Conservation (phyloP, 2,113 vertebrate genomes). For the Lathamus discolor region DNA sequence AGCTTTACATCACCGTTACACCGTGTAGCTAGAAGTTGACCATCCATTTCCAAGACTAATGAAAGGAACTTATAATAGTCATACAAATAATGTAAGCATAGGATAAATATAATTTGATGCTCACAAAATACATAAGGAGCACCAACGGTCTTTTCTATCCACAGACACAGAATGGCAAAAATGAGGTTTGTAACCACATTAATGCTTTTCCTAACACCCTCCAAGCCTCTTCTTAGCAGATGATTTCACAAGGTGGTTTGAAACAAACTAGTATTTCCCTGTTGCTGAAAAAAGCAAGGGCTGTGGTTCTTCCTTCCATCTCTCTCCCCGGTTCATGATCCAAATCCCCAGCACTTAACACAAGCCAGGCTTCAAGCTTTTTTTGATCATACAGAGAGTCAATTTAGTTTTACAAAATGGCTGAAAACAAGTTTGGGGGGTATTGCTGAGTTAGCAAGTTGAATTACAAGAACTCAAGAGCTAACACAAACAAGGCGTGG, state of each 20-base stretch:
- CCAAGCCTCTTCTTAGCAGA: not conserved
- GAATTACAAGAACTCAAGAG: not conserved
- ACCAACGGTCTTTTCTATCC: not conserved
- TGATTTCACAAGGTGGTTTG: not conserved
- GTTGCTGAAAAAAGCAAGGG: not conserved
- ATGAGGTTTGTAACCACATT: not conserved
- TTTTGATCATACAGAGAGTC: not conserved
- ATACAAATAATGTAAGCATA: not conserved
- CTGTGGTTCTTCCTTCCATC: not conserved
- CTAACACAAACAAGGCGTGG: not conserved
- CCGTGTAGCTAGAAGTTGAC: not conserved
- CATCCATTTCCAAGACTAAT: not conserved
- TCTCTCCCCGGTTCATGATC: not conserved
- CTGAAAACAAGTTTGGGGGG: not conserved
- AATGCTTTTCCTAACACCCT: not conserved
- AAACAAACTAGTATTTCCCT: not conserved
- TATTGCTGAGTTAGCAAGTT: not conserved
- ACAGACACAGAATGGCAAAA: not conserved
- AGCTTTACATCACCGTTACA: accelerated
- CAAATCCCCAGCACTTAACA: not conserved
- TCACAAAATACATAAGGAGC: not conserved
- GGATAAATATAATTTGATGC: not conserved
- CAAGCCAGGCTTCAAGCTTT: not conserved
- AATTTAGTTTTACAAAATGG: not conserved
- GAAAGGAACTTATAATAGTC: not conserved